These are phyloP conservation scores for Ursus arctos DNA, from an alignment of 2,113 vertebrate genomes.

Conservation along the genomic window DNA sequence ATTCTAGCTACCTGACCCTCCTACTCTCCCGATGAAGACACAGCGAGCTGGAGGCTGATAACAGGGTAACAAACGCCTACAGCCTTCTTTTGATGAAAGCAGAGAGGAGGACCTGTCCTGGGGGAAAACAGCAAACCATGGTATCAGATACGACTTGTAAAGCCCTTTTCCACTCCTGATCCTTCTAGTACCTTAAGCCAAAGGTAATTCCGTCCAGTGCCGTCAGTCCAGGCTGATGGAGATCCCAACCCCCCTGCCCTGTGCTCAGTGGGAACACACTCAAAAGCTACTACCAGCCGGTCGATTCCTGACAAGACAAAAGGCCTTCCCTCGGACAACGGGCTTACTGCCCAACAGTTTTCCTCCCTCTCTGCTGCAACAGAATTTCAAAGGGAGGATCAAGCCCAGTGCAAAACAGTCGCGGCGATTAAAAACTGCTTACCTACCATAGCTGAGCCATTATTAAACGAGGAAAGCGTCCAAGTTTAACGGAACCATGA, in stretches of 20 bases:
- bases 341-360: background rate
- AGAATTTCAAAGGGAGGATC: background rate
- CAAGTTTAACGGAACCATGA: background rate
- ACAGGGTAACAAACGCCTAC: background rate
- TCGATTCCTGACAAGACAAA: background rate
- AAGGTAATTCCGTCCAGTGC: background rate
- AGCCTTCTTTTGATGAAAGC: background rate
- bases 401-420: background rate
- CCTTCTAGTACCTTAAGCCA: background rate
- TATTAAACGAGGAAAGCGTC: background rate
- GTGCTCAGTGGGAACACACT: background rate
- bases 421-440: background rate
- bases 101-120: background rate
- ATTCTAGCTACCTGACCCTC: background rate
- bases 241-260: background rate
- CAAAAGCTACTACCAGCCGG: background rate
- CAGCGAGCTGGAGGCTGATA: background rate
- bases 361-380: background rate
- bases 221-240: background rate
- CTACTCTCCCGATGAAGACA: accelerated
- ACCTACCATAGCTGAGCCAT: background rate
- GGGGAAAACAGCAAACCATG: background rate
- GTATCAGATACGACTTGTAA: background rate
- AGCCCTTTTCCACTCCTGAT: background rate
- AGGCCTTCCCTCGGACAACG: background rate